These are phyloP conservation scores for Caenorhabditis sulstoni DNA, from an alignment of 2,888 invertebrate species.

Conservation along the genomic window DNA sequence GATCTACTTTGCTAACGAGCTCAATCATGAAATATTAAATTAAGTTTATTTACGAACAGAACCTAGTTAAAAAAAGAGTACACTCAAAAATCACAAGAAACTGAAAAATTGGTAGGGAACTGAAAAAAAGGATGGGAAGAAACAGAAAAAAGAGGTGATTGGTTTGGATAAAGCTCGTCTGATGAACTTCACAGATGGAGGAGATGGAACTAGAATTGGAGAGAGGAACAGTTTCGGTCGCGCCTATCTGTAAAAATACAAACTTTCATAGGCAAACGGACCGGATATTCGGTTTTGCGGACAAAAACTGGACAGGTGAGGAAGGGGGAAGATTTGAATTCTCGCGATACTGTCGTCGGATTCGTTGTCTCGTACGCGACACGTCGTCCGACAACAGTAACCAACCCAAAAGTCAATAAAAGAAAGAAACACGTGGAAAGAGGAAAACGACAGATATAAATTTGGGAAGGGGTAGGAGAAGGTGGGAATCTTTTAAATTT, in stretches of 20 bases:
- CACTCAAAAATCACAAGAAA: neutral
- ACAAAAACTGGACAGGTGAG: neutral
- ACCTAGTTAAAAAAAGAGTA: neutral
- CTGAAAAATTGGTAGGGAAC: neutral
- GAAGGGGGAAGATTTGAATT: too few relatives aligned
- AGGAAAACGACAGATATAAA: neutral
- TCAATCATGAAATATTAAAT: too few relatives aligned
- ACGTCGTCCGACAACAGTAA: too few relatives aligned
- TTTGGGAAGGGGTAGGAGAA: neutral
- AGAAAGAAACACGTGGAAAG: neutral
- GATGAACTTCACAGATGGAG: slow-evolving; percentile 1
- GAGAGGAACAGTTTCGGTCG: too few relatives aligned
- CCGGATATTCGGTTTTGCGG: neutral
- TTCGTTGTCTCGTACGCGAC: too few relatives aligned
- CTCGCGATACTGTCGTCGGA: too few relatives aligned
- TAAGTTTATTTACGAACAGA: too few relatives aligned
- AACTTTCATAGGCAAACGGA: neutral
- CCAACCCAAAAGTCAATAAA: too few relatives aligned
- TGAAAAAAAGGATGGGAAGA: neutral
- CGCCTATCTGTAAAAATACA: neutral
- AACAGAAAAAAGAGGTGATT: neutral
- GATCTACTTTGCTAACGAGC: neutral
- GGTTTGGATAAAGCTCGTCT: neutral
- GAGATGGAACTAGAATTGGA: too few relatives aligned
- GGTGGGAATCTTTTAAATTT: neutral